phyloP scores from a whole-genome alignment of 2,113 vertebrate genomes.

The Gadus macrocephalus region DNA sequence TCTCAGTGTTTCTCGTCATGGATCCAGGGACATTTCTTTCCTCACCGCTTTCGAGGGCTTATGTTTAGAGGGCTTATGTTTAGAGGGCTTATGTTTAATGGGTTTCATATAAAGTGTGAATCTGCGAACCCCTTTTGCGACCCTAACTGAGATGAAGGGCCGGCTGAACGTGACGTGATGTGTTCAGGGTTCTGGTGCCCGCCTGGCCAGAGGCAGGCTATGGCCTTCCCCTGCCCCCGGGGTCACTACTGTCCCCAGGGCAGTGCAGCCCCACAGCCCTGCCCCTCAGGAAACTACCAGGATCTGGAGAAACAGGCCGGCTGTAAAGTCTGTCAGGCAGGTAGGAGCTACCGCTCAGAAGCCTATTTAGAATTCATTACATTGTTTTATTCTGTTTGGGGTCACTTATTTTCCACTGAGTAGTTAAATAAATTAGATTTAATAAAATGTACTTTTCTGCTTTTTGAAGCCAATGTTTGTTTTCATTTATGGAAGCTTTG shows the following conservation, averaged over 20 bases:
- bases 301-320: constrained; percentile 59
- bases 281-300: constrained; percentile 73
- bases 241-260: constrained; percentile 71
- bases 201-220: constrained; percentile 61
- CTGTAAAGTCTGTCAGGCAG: constrained; percentile 69
- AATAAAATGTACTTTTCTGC: no score
- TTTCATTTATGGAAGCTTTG: background rate
- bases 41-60: no score
- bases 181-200: constrained; percentile 76
- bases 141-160: no score
- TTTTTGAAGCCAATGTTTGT: no score
- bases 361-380: background rate
- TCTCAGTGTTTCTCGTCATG: no score
- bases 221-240: constrained; percentile 66
- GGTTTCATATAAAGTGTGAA: no score
- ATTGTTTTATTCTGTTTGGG: background rate
- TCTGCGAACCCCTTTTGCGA: no score
- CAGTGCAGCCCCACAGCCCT: constrained; percentile 66
- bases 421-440: background rate
- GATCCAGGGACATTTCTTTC: no score
- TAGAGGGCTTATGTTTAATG: no score
- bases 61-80: no score
- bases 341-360: constrained; percentile 33
- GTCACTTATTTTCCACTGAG: background rate
- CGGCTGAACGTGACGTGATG: no score